These are phyloP conservation scores for Sminthurides bifidus DNA, from an alignment of 1,140 invertebrate species.

Conservation along the genomic window DNA sequence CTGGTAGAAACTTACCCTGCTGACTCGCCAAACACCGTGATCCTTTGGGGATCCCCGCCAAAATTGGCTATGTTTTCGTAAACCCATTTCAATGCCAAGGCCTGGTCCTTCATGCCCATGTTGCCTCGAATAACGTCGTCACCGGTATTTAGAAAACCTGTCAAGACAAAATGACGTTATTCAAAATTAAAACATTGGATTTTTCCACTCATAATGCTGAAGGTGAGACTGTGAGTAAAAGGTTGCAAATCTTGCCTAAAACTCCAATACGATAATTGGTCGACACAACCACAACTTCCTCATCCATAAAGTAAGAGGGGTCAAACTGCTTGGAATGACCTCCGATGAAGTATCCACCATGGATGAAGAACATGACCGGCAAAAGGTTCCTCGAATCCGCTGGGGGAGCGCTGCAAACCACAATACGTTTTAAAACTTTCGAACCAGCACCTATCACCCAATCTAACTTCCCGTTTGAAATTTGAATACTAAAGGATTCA, in stretches of 20 bases:
- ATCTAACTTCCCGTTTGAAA: background rate
- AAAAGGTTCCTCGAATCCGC: background rate
- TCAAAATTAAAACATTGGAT: no score
- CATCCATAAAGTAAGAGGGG: background rate
- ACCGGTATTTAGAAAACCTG: conserved; percentile 74
- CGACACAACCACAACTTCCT: background rate
- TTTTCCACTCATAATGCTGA: no score
- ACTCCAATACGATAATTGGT: background rate
- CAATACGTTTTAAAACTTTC: no score
- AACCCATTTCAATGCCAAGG: conserved; percentile 81
- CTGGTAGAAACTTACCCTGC: no score
- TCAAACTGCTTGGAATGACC: background rate
- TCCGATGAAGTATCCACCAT: background rate
- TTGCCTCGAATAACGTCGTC: conserved; percentile 88
- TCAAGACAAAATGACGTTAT: background rate
- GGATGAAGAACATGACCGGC: background rate
- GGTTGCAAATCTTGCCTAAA: no score
- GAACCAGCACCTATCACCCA: no score
- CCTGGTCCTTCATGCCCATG: conserved; percentile 86
- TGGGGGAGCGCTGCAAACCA: background rate
- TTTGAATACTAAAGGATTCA: background rate
- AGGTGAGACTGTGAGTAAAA: background rate
- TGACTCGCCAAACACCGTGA: conserved; percentile 1
- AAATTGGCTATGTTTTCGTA: conserved; percentile 77
- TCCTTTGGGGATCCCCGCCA: conserved; percentile 55